These are phyloP conservation scores for Oreochromis tanganicae DNA, from an alignment of 2,113 vertebrate genomes.

Conservation along the genomic window DNA sequence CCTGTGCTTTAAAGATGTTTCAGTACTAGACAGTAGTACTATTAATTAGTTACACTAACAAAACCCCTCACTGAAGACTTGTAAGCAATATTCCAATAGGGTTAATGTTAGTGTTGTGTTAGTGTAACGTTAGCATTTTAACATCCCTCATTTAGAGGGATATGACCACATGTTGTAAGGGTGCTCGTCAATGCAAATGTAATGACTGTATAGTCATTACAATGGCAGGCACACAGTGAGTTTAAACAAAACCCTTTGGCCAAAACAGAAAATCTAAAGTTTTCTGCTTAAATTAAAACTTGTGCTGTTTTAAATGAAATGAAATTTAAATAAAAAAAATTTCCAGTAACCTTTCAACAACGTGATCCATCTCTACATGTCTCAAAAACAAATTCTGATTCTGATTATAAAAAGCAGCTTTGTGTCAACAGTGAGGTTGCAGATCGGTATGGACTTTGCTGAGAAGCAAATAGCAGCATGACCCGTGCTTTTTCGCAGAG, in stretches of 20 bases:
- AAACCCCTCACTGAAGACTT: neutral
- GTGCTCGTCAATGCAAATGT: neutral
- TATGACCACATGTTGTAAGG: neutral
- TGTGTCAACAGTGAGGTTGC: neutral
- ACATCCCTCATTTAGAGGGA: neutral
- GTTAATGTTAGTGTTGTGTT: neutral
- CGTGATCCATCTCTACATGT: rapidly evolving
- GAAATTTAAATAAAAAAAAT: rapidly evolving
- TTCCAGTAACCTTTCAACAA: neutral
- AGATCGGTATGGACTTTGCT: neutral
- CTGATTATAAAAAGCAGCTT: neutral
- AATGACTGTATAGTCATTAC: too few species aligned
- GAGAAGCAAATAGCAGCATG: conserved; percentile 6
- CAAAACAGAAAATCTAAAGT: neutral
- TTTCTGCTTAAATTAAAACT: neutral
- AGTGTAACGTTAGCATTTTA: neutral
- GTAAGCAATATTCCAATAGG: neutral
- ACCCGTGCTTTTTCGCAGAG: conserved; percentile 36
- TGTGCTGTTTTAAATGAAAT: neutral
- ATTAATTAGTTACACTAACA: neutral
- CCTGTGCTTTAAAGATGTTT: neutral
- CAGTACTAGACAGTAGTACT: neutral
- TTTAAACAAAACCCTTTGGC: neutral
- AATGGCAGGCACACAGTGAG: neutral
- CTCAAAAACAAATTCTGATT: neutral